These are phyloP conservation scores for Helicoverpa assulta DNA, from an alignment of 2,888 invertebrate species.

Conservation along the genomic window DNA sequence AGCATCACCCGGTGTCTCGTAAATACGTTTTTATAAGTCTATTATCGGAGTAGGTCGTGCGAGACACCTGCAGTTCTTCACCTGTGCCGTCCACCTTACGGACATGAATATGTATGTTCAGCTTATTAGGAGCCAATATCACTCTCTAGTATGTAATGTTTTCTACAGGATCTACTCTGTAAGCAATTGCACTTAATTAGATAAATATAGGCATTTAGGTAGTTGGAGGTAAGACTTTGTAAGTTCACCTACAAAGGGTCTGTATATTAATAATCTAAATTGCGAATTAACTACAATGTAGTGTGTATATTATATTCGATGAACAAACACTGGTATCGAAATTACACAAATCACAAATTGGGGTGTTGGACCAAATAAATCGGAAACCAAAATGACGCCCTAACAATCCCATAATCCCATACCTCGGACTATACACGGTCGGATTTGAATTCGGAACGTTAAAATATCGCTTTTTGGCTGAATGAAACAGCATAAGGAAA, in stretches of 20 bases:
- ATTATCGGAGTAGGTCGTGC: slow-evolving; percentile 19
- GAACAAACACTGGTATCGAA: slow-evolving; percentile 31
- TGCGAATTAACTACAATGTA: background rate
- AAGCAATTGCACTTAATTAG: too few species aligned
- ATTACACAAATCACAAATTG: slow-evolving; percentile 49
- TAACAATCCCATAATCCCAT: slow-evolving; percentile 78
- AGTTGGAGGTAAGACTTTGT: background rate
- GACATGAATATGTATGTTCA: slow-evolving; percentile 11
- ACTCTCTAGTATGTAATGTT: background rate
- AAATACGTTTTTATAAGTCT: slow-evolving; percentile 9
- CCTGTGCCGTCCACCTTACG: slow-evolving; percentile 26
- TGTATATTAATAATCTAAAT: background rate
- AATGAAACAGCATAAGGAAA: too few species aligned
- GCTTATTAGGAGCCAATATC: background rate
- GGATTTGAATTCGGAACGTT: slow-evolving; percentile 69
- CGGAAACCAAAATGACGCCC: slow-evolving; percentile 77
- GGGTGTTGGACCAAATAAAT: slow-evolving; percentile 73
- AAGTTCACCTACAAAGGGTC: background rate
- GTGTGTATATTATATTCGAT: slow-evolving; percentile 13
- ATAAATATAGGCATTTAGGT: background rate
- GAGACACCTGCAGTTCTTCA: slow-evolving; percentile 29
- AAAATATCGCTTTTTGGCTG: slow-evolving; percentile 63
- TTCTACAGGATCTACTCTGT: background rate
- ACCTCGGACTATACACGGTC: slow-evolving; percentile 67
- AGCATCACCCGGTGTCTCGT: background rate